phyloP scores from a whole-genome alignment of 2,113 vertebrate species.

The Megaceryle torquata region DNA sequence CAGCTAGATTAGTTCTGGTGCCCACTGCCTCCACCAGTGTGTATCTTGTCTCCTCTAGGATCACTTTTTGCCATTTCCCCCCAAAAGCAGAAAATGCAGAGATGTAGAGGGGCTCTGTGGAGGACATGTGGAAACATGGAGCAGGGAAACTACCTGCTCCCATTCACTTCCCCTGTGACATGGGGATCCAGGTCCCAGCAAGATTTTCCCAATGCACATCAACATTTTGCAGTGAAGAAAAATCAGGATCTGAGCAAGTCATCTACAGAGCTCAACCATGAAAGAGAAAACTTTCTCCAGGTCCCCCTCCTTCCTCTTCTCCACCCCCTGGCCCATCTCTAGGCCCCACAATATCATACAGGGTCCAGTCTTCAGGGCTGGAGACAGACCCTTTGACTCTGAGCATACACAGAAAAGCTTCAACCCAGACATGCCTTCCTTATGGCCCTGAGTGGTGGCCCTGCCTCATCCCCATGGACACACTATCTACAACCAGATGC shows the following conservation, averaged over 20 bases:
- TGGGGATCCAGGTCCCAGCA: neutral
- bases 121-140: neutral
- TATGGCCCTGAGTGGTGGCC: neutral
- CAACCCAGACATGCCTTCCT: neutral
- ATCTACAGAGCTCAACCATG: neutral
- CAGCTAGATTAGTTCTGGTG: neutral
- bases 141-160: neutral
- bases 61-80: neutral
- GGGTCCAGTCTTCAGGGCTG: neutral
- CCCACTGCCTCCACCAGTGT: neutral
- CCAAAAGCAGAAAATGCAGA: neutral
- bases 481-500: neutral
- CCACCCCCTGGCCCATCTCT: neutral
- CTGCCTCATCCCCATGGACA: neutral
- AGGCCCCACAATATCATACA: neutral
- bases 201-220: neutral
- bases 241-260: neutral
- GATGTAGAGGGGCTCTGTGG: neutral
- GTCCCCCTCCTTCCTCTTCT: neutral
- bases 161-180: neutral
- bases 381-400: neutral
- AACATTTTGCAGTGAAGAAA: neutral
- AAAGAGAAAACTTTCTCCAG: neutral
- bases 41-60: neutral
- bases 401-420: neutral